phyloP scores from a whole-genome alignment of 2,888 invertebrate genomes.

The Sacculina carcini region DNA sequence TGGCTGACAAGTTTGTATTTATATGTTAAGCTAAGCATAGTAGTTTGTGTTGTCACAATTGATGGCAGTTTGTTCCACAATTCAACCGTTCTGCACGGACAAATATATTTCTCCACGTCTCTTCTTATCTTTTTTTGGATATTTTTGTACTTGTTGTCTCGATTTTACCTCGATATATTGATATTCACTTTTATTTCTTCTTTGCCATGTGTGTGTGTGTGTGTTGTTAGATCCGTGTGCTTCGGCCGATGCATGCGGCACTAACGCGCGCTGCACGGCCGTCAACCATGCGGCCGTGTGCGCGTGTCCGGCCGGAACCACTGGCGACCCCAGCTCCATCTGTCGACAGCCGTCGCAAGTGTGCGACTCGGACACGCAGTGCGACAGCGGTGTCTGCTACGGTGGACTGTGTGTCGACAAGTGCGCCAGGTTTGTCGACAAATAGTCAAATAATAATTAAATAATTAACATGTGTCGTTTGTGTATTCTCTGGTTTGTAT shows the following conservation, averaged over 20 bases:
- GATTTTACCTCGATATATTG: background rate
- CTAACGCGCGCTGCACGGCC: conserved; percentile 53
- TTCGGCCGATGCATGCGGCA: conserved; percentile 49
- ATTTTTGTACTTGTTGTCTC: too few species aligned
- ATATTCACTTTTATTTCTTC: conserved; percentile 7
- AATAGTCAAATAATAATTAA: too few species aligned
- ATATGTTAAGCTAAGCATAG: too few species aligned
- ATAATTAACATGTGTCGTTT: too few species aligned
- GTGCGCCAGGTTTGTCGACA: conserved; percentile 54
- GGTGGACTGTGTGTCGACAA: conserved; percentile 47
- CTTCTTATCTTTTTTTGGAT: too few species aligned
- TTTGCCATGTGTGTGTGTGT: too few species aligned
- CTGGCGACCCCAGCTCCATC: conserved; percentile 15
- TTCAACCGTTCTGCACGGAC: too few species aligned
- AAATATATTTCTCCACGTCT: too few species aligned
- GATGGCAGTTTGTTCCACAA: too few species aligned
- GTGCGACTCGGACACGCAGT: conserved; percentile 39
- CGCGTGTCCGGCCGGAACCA: conserved; percentile 27
- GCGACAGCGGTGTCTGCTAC: conserved; percentile 45
- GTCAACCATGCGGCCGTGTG: conserved; percentile 66
- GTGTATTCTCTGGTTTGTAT: too few species aligned
- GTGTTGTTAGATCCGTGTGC: conserved; percentile 40
- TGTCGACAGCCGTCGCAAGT: conserved; percentile 18
- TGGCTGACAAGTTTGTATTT: too few species aligned
- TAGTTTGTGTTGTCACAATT: too few species aligned